Evolutionary conservation across 2,888 invertebrate species (phyloP), one percentile per base, ranked within the genome.

Genomic region (Lepetodrilus schrolli): DNA sequence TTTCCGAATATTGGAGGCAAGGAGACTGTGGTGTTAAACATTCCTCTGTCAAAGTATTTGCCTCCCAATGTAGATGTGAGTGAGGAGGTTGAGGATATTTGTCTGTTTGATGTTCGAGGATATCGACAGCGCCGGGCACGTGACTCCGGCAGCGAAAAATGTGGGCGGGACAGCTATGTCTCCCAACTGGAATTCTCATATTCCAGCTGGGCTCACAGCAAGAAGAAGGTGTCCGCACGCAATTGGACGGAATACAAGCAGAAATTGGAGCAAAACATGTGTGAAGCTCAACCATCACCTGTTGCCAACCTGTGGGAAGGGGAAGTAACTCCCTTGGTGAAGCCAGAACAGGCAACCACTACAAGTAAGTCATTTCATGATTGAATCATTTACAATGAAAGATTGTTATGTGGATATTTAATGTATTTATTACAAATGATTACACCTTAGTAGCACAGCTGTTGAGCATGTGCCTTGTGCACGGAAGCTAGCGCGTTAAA

Each of bases 211-310:
- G 75, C 77, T 66, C 69, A 49, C 1, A 70, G 50, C 2, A 58
- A 74, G 30, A 78, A 73, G 20, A 74, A 80, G 51, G 66, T 80
- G 10, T 36, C 23, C 43, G 84, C 83, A 47, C 69, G 68, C 30
- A 89, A 83, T 76, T 89, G 88, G 88, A 72, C 70, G 17, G 86
- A 87, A 37, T 87, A 85, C 72, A 87, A 87, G 73, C 30, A 66
- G 17, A 80, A 78, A 23, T 21, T 80, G 36, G 70, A 74, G 43
- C 8, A 34, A n/a, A 10, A n/a, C 21, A 23, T 36, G 8, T 37
- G 50, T 37, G 23, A 50, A 26, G 26, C 66, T 4, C 38, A 47
- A 0, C n/a, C 50, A 26, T 74, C 80, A 23, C 85, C 86, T 26
- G 81, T 80, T 2, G 75, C 74, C 17, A 78, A 80, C 51, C 74